Base-by-base conservation (phyloP, 2,888 invertebrate genomes). In the Mythimna albipuncta region DNA sequence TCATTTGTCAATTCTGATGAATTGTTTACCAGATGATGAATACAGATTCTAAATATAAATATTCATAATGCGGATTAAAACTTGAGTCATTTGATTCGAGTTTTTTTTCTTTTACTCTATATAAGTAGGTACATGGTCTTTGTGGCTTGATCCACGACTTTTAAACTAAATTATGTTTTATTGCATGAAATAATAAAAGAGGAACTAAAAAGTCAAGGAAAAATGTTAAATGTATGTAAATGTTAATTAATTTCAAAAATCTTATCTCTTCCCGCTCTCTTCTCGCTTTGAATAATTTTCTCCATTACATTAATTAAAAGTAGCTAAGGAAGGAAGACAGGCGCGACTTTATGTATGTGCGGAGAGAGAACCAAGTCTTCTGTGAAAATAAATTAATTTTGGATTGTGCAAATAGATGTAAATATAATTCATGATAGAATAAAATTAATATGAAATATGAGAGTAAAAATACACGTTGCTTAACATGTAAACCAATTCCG, bases 1-100 rank as follows among this genome's bases (percentile, higher is more conserved):
- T 76, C 63, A 82, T 85, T 85, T 76, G 47, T 71, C 61, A 76
- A 59, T 57, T 67, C 57, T 68, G 55, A 73, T 64, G 64, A 79
- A 70, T 65, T 69, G 44, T 69, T 58, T 71, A 55, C 52, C 38
- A 69, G 64, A 79, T 80, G 52, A 67, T 74, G 58, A 71, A 73
- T 75, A 64, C 63, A 70, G 44, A 75, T 63, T 81, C 62, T 67
- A 77, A 72, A 80, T 66, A 69, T 66, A 59, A 70, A 76, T 77
- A 66, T 77, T 72, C 13, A 61, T 66, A 62, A 57, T 50, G 50
- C 16, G 19, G 52, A 58, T 73, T 77, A 67, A 64, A 69, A 69
- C 57, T 64, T 19, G 19, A 58, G 9, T 63, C 57, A 21, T 38
- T 41, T 52, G 6, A 47, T 6, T 47, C 6, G 16, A 19, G 50